These are phyloP conservation scores for Clarias magur DNA, from an alignment of 2,113 vertebrate genomes.

Conservation along the genomic window DNA sequence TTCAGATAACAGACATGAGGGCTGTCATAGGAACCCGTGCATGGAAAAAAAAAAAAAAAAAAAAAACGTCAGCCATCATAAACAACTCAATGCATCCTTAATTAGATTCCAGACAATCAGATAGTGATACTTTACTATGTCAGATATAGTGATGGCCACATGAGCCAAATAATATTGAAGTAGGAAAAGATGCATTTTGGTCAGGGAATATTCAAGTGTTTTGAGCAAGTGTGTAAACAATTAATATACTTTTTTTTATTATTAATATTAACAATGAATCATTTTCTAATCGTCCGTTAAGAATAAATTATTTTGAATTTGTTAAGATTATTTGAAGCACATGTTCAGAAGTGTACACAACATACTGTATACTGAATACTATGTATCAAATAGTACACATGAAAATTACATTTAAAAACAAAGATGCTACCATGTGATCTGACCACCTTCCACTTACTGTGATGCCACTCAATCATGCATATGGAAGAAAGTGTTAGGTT, in stretches of 20 bases:
- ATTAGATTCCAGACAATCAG: slow-evolving; percentile 1
- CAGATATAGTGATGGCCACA: not conserved
- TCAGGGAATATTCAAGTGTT: not conserved
- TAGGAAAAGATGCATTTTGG: not conserved
- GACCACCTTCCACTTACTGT: slow-evolving; percentile 6
- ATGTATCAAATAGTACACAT: not conserved
- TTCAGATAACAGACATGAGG: not conserved
- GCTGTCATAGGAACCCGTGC: not conserved
- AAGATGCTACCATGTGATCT: not conserved
- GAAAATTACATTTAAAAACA: not conserved
- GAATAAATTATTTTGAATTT: not conserved
- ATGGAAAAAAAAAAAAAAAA: not conserved
- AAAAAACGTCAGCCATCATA: not conserved
- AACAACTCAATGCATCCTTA: not conserved
- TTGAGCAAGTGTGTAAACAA: not conserved
- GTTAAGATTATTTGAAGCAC: not conserved
- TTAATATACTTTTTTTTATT: not conserved
- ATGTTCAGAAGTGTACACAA: not conserved
- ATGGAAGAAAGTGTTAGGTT: slow-evolving; percentile 42
- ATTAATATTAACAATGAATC: not conserved
- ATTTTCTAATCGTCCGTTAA: not conserved
- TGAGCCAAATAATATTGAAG: not conserved
- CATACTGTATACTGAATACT: not conserved
- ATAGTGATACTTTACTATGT: not conserved
- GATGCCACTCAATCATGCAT: slow-evolving; percentile 39